A percentile compares a stretch with the other conserved stretches of the same genome.
phyloP scores from a whole-genome alignment of 2,113 vertebrate species.

The Paradoxurus hermaphroditus region DNA sequence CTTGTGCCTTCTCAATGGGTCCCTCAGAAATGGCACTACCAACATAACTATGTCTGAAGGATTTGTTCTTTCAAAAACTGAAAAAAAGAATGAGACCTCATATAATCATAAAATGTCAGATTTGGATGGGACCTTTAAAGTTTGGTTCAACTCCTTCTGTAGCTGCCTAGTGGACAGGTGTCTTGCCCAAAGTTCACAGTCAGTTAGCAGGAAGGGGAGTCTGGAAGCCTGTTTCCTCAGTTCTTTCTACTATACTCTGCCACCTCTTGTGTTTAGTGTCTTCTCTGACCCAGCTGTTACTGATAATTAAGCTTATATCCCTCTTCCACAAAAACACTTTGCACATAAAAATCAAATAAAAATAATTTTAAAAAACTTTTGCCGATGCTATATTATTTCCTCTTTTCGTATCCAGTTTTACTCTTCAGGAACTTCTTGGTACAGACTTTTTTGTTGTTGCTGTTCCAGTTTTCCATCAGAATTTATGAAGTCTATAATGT shows the following conservation, averaged over 20 bases:
- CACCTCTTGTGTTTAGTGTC: neutral
- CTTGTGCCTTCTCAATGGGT: neutral
- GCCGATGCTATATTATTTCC: neutral
- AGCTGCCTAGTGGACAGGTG: neutral
- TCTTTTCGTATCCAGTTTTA: neutral
- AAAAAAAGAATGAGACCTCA: constrained; percentile 19
- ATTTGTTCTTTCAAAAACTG: constrained; percentile 43
- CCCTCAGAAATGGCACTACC: neutral
- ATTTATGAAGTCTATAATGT: neutral
- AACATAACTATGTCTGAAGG: constrained; percentile 36
- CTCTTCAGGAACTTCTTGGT: neutral
- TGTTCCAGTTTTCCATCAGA: neutral
- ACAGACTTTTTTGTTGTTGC: neutral
- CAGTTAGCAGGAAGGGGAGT: neutral
- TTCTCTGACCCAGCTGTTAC: neutral
- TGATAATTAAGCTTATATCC: neutral
- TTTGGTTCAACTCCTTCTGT: neutral
- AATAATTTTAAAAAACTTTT: neutral
- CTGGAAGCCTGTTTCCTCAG: neutral
- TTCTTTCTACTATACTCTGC: neutral
- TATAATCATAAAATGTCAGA: constrained; percentile 41
- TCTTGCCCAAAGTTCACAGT: neutral
- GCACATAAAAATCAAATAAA: neutral
- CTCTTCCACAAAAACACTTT: neutral
- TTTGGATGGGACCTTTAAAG: neutral